Base-by-base conservation (phyloP, 2,888 invertebrate genomes). In the Drosophila eohydei region DNA sequence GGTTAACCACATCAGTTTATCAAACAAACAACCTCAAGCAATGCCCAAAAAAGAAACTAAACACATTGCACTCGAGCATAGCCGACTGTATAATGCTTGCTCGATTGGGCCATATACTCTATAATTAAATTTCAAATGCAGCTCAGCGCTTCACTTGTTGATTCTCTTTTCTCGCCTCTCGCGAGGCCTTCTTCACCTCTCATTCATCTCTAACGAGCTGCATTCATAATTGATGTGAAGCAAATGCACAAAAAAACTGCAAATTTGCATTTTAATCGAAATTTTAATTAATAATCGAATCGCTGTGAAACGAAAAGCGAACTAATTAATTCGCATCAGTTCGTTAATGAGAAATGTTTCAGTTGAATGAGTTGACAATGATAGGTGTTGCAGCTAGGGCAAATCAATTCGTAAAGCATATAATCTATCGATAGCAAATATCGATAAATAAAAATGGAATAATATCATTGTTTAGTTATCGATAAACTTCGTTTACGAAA, bases 1-100 rank as follows among this genome's bases (percentile, higher is more conserved):
- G 57, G 48, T 71, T 52, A 66, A 55, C 52, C 66, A 43, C 40
- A 36, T 52, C 59, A 56, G 75, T 55, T 82, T 68, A 71, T 55
- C 57, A 60, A n/a, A 46, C 55, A 51, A 51, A 36, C 30, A 52
- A 38, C 30, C 30, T n/a, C 41, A 61, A 14, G 60, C 50, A 44
- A 59, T 59, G 56, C 32, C 16, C 50, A 21, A 21, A 50, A 32
- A 32, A 50, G 16, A n/a, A 0, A 5, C 7, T 16, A 11, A 16
- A 6, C 11, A 0, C 3, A 6, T 16, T 32, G 32, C 48, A 32
- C 1, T 16, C 32, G 50, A 21, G 32, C 32, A 32, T 50, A 34
- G 2, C 32, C 21, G 34, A 32, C 50, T 32, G 50, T 4, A n/a
- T 9, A 14, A 28, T 46, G 14, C 44, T 26, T 4, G 43, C 12